These are phyloP conservation scores for Aphyosemion australe DNA, from an alignment of 2,113 vertebrate species.

Conservation along the genomic window DNA sequence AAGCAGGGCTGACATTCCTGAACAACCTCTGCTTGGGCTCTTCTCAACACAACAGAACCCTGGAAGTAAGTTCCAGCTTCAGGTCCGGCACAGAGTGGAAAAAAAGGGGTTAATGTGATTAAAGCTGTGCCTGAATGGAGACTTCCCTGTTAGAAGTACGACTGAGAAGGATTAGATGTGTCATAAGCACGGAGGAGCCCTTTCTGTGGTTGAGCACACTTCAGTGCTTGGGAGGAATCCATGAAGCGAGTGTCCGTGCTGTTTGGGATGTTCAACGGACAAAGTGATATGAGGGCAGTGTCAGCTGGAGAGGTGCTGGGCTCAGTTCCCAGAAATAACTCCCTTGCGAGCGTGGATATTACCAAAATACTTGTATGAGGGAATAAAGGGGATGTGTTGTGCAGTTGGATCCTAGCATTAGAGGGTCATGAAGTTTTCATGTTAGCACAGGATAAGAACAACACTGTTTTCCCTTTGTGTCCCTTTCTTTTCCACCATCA, in stretches of 20 bases:
- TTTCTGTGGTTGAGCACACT: conserved; percentile 63
- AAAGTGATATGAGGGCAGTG: conserved; percentile 57
- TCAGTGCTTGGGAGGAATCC: conserved; percentile 66
- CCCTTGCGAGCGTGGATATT: conserved; percentile 42
- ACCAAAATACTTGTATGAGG: conserved; percentile 38
- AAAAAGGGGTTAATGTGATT: conserved; percentile 58
- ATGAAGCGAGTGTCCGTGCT: conserved; percentile 44
- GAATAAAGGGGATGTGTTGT: conserved; percentile 30
- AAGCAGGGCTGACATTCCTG: conserved; percentile 26
- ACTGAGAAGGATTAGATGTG: conserved; percentile 63
- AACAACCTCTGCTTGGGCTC: conserved; percentile 23
- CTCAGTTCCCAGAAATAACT: conserved; percentile 62
- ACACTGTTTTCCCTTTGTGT: conserved; percentile 24
- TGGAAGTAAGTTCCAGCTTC: conserved; percentile 41
- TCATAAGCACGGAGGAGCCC: conserved; percentile 62
- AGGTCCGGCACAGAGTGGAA: conserved; percentile 45
- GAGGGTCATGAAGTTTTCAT: conserved; percentile 54
- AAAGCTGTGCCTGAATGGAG: conserved; percentile 56
- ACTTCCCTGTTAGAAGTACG: conserved; percentile 48
- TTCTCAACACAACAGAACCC: conserved; percentile 16
- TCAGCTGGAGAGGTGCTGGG: conserved; percentile 52
- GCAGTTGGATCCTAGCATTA: conserved; percentile 21
- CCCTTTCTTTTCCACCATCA: conserved; percentile 14
- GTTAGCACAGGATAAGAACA: conserved; percentile 42
- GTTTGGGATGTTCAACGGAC: conserved; percentile 61